Conservation (phyloP, 1,140 invertebrate species). For the Macrocentrus cingulum region DNA sequence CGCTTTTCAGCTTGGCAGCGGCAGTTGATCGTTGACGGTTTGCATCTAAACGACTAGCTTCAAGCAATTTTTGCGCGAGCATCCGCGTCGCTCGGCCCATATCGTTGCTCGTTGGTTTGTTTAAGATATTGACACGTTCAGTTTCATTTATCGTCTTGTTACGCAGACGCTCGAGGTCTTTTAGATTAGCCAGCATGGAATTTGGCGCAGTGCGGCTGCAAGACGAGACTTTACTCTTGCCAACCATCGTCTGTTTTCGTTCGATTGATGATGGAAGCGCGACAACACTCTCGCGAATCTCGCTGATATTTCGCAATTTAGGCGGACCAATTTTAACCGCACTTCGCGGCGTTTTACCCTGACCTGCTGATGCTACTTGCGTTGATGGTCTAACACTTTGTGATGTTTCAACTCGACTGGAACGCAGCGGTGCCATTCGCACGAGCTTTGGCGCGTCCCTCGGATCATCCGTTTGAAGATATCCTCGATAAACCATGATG, state of each 20-base stretch:
- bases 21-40: constrained; percentile 4
- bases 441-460: constrained; percentile 41
- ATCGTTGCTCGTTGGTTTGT: constrained; percentile 8
- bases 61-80: constrained; percentile 36
- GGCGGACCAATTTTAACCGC: constrained; percentile 44
- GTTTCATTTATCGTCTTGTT: constrained; percentile 34
- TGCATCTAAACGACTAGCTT: constrained; percentile 28
- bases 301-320: constrained; percentile 46
- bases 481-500: constrained; percentile 44
- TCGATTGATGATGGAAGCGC: constrained; percentile 26
- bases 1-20: constrained; percentile 12
- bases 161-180: constrained; percentile 45
- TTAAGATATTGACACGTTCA: neutral
- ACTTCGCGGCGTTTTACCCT: constrained; percentile 39
- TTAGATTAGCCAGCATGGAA: constrained; percentile 44
- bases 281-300: constrained; percentile 46
- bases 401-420: constrained; percentile 25
- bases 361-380: constrained; percentile 30
- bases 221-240: neutral
- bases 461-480: constrained; percentile 43
- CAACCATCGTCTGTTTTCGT: constrained; percentile 15
- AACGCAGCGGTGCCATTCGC: constrained; percentile 39
- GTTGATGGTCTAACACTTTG: neutral
- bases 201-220: constrained; percentile 12
- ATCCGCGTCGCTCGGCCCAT: constrained; percentile 29